Percentiles rank a stretch among this genome's conserved stretches.
These are phyloP conservation scores for Amyelois transitella DNA, from an alignment of 1,140 invertebrate species.

Conservation along the genomic window DNA sequence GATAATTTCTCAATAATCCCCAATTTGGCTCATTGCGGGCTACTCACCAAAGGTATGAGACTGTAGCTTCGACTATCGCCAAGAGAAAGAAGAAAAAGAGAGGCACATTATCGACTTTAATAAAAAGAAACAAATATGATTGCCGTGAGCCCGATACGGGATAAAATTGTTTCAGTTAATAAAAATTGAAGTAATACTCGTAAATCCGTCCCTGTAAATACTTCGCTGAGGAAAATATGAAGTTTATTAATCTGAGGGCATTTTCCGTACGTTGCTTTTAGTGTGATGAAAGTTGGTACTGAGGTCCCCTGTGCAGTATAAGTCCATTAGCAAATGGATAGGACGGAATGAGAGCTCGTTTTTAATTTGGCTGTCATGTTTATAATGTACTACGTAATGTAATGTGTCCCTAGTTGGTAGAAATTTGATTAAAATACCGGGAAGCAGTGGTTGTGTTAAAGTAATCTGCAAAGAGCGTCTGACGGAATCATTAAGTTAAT, in stretches of 20 bases:
- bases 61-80: too few species aligned
- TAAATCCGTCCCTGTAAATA: conserved; percentile 7
- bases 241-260: conserved; percentile 62
- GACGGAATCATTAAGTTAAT: not conserved
- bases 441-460: not conserved
- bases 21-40: too few species aligned
- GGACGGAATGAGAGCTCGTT: conserved; percentile 59
- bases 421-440: not conserved
- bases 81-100: too few species aligned
- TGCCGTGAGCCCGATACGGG: too few species aligned
- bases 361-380: conserved; percentile 59
- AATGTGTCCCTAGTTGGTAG: conserved; percentile 34
- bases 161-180: not conserved
- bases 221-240: conserved; percentile 32
- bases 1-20: too few species aligned
- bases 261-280: conserved; percentile 66
- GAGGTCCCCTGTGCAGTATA: conserved; percentile 61
- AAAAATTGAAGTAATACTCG: not conserved
- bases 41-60: too few species aligned
- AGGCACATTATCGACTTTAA: too few species aligned
- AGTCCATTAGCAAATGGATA: conserved; percentile 70
- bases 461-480: not conserved
- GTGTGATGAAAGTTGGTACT: conserved; percentile 65
- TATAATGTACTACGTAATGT: not conserved
- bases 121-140: too few species aligned